phyloP scores from a whole-genome alignment of 2,888 invertebrate genomes.

The Hydraecia micacea region DNA sequence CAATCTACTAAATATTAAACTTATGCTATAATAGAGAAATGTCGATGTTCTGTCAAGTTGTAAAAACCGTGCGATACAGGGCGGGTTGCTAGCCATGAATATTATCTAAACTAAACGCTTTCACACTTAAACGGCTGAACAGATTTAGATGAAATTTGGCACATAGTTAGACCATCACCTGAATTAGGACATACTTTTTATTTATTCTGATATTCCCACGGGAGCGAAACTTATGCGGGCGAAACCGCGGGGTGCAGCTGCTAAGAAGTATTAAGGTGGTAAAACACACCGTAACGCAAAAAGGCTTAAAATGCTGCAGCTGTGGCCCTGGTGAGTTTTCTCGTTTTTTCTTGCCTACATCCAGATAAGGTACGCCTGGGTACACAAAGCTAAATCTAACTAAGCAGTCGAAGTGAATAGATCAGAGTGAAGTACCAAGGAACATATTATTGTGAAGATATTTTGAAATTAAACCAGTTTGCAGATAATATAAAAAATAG shows the following conservation, averaged over 20 bases:
- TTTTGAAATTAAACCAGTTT: background rate
- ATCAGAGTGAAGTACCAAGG: background rate
- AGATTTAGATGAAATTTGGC: too few relatives aligned
- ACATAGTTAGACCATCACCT: too few relatives aligned
- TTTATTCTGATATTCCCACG: too few relatives aligned
- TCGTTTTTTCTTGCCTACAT: background rate
- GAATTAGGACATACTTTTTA: too few relatives aligned
- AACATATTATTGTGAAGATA: background rate
- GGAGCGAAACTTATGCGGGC: too few relatives aligned
- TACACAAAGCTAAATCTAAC: too few relatives aligned
- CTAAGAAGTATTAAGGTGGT: too few relatives aligned
- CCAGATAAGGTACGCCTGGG: background rate
- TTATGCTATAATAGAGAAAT: background rate
- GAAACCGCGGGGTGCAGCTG: too few relatives aligned
- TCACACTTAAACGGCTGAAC: too few relatives aligned
- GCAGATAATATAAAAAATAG: too few relatives aligned
- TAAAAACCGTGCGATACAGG: background rate
- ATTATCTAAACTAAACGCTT: background rate
- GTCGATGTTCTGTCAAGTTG: background rate
- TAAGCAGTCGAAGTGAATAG: background rate
- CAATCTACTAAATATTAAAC: too few relatives aligned
- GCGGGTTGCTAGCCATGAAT: background rate
- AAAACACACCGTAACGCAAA: background rate
- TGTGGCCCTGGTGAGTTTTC: background rate
- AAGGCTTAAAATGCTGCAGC: background rate